Percentiles rank a stretch among this genome's conserved stretches.
Conservation (phyloP, 2,888 invertebrate genomes). For the Neoascia interrupta region DNA sequence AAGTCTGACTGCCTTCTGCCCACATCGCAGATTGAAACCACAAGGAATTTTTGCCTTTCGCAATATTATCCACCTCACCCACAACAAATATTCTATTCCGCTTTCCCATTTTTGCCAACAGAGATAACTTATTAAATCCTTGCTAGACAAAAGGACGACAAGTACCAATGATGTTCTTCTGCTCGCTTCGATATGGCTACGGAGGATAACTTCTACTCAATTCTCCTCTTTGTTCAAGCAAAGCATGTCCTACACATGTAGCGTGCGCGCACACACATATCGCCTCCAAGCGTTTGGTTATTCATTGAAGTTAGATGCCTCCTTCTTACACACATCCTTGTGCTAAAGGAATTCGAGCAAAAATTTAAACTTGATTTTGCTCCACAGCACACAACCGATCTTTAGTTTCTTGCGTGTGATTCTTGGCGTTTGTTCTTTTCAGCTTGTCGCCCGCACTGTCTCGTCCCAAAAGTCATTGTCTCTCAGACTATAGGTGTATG, state of each 20-base stretch:
- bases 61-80: neutral
- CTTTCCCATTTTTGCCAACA: constrained; percentile 38
- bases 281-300: constrained; percentile 35
- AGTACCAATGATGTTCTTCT: constrained; percentile 57
- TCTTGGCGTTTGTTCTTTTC: no score
- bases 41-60: constrained; percentile 23
- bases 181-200: constrained; percentile 25
- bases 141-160: constrained; percentile 57
- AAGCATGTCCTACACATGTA: constrained; percentile 47
- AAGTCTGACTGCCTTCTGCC: neutral
- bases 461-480: constrained; percentile 30
- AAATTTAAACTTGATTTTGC: constrained; percentile 62
- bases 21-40: constrained; percentile 17
- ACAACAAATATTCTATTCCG: constrained; percentile 1
- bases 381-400: constrained; percentile 18
- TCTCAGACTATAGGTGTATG: constrained; percentile 16
- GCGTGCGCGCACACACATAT: constrained; percentile 7
- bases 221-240: neutral
- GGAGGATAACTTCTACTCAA: constrained; percentile 11
- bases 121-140: constrained; percentile 58
- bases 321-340: constrained; percentile 14
- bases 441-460: no score
- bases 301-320: constrained; percentile 55
- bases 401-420: constrained; percentile 53
- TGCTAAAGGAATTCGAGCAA: constrained; percentile 47